Conservation (phyloP, 2,888 invertebrate species). For the Drosophila pegasa region DNA sequence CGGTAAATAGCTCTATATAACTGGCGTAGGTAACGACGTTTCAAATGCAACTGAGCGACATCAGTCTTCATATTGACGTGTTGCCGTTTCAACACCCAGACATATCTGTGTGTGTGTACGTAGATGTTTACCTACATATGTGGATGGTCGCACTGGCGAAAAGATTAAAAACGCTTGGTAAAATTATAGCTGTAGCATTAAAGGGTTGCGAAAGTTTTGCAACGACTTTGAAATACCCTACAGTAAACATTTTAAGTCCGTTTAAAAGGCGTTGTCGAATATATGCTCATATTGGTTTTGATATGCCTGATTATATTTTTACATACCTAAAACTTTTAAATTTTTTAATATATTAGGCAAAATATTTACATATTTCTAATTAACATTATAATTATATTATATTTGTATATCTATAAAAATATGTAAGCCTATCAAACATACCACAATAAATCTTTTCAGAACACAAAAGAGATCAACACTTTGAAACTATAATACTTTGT, state of each 20-base stretch:
- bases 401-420: background rate
- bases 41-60: conserved; percentile 60
- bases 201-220: background rate
- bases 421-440: background rate
- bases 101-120: background rate
- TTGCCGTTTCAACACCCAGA: conserved; percentile 26
- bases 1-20: conserved; percentile 30
- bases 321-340: background rate
- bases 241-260: background rate
- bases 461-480: background rate
- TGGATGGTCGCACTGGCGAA: conserved; percentile 27
- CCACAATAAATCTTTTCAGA: background rate
- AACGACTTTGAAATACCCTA: background rate
- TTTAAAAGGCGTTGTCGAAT: background rate
- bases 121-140: conserved; percentile 17
- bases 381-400: no score
- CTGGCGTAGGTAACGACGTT: conserved; percentile 59
- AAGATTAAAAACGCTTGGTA: conserved; percentile 36
- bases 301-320: no score
- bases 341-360: background rate
- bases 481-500: background rate
- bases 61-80: conserved; percentile 42
- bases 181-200: conserved; percentile 39
- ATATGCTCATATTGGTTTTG: no score
- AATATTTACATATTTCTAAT: no score